Base-by-base conservation (phyloP, 2,797 vertebrate genomes). In the Crossoptilon crossoptilon region DNA sequence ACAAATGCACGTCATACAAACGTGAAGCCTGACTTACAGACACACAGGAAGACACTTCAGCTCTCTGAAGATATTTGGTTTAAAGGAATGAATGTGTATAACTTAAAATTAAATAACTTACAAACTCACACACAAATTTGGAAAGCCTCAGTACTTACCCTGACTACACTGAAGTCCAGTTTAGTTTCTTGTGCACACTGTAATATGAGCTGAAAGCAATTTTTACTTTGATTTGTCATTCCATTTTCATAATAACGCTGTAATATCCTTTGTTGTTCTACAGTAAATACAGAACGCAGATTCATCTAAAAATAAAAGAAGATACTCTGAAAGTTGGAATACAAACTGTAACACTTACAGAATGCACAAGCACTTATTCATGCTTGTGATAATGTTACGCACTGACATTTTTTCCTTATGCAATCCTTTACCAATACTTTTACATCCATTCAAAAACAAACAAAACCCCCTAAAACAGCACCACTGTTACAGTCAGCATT, bases 151-250 rank as follows among this genome's bases (percentile, higher is more conserved):
- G 80, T 97, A 98, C 99, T 97, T 98, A 99, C 99, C 98, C 99
- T 98, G 96, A 99, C 99, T 96, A 99, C 99, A 73, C 99, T 99
- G 98, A 99, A 99, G 98, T 99, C 99, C 98, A 99, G 98, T 93
- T 99, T 99, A 97, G 99, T 98, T 98, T 99, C 99, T 97, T 99
- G 99, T 94, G 99, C 99, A 97, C 99, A 99, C 96, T 99, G 99
- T 95, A 99, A 98, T 97, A 99, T 99, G 94, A 99, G 98, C 98
- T 99, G 99, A 98, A 99, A 99, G 98, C 99, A 99, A 97, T 99
- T 98, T 97, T 99, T 99, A 98, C 99, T 99, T 97, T 99, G 99
- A 98, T 99, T 99, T 98, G 98, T 99, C 99, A 99, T 99, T 97
- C 99, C 99, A 97, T 98, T 99, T 81, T 99, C 99, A 97, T 99